A percentile compares a stretch with the other conserved stretches of the same genome.
Conservation (phyloP, 2,113 vertebrate genomes). For the Antechinus stuartii region DNA sequence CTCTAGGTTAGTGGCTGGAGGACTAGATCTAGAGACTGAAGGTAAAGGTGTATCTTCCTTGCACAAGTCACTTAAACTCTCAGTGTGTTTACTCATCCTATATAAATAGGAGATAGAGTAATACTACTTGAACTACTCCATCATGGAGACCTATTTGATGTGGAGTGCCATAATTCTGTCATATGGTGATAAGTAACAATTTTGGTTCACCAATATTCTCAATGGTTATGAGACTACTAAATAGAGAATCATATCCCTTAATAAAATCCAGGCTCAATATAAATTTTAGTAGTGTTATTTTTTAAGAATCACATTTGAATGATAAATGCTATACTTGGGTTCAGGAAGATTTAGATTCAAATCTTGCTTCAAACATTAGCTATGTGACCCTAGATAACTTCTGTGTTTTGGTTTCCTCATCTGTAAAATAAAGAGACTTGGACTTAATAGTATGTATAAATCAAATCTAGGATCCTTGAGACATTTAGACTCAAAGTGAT, state of each 20-base stretch:
- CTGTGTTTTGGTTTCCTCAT: neutral
- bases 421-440: neutral
- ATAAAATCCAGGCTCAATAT: neutral
- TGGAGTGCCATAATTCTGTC: neutral
- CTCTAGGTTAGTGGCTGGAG: neutral
- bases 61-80: neutral
- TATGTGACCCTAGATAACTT: neutral
- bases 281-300: neutral
- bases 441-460: neutral
- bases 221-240: neutral
- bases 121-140: neutral
- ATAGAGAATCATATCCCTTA: neutral
- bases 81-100: neutral
- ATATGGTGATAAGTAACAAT: neutral
- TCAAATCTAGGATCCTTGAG: neutral
- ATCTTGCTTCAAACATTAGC: neutral
- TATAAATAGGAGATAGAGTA: neutral
- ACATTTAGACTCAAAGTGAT: neutral
- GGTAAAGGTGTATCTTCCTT: neutral
- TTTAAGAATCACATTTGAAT: neutral
- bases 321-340: neutral
- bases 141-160: neutral
- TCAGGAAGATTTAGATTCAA: neutral
- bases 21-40: neutral
- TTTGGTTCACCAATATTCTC: neutral